Evolutionary conservation across 2,113 vertebrate genomes (phyloP), one percentile per base, ranked within the genome.

Genomic region (Spea multiplicata): DNA sequence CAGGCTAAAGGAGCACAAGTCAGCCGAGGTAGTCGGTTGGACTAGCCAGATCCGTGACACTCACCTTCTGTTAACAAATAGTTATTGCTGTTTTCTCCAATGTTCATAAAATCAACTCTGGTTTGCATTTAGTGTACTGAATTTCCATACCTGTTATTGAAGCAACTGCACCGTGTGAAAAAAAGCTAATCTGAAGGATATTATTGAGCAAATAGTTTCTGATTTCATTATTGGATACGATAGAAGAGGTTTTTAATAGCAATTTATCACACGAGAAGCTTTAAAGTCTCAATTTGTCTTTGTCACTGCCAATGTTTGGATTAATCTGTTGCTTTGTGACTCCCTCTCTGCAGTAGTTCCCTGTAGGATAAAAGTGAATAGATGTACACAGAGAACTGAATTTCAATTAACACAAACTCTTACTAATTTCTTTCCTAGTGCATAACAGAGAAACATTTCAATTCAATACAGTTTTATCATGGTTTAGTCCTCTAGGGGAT

Each of bases 281-380:
- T 80, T 80, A 80, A 80, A 74, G 78, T 80, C 78, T 74, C 78
- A 80, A 80, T 80, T 80, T 80, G 78, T 80, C 78, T 80, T 67
- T 80, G 78, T 80, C 71, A 68, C 48, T 68, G 52, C 44, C 71
- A 80, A 67, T 80, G 78, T 74, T 74, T 80, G 71, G 78, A 80
- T 80, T 80, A 80, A 73, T 80, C 71, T 80, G 71, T 80, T 73
- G 71, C 78, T 80, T 80, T 80, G 62, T 74, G 78, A 44, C 71
- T 80, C 78, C 64, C 53, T 74, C 64, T 67, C 78, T 80, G 71
- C 50, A 74, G 78, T 68, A 55, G 73, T 57, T 80, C 78, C 78
- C 78, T 80, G 71, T 80, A 72, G 78, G 71, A 80, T 80, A 74
- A 80, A 80, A 80, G 64, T 44, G 71, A 80, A 80, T 74, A 74